These are phyloP conservation scores for Capreolus pygargus DNA, from an alignment of 2,113 vertebrate species.

Conservation along the genomic window DNA sequence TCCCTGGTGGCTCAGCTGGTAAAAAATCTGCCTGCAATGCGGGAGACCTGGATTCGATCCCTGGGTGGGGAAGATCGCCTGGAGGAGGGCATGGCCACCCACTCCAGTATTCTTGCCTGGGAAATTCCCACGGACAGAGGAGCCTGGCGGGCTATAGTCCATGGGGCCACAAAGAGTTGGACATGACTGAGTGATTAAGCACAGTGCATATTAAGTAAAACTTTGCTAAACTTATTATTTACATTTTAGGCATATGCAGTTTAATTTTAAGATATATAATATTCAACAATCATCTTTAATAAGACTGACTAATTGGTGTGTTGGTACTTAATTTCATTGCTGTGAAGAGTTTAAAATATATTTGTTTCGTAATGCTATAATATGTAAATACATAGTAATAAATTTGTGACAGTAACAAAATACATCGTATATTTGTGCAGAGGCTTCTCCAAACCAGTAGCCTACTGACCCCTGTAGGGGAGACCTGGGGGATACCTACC, in stretches of 20 bases:
- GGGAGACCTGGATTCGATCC: not conserved
- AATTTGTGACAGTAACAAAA: not conserved
- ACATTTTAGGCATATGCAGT: not conserved
- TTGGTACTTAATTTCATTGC: conserved; percentile 14
- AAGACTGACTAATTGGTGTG: not conserved
- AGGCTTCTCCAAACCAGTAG: not conserved
- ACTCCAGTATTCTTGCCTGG: not conserved
- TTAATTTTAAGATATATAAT: conserved; percentile 10
- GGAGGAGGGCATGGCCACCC: not conserved
- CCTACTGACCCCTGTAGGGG: not conserved
- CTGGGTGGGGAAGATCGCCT: not conserved
- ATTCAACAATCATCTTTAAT: not conserved
- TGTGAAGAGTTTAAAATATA: not conserved
- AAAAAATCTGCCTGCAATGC: not conserved
- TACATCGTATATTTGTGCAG: not conserved
- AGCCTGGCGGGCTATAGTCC: not conserved
- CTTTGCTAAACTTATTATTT: not conserved
- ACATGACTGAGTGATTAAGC: not conserved
- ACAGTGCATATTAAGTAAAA: not conserved
- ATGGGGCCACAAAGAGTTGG: not conserved
- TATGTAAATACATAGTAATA: not conserved
- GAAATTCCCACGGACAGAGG: not conserved
- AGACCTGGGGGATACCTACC: not conserved
- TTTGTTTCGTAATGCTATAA: not conserved
- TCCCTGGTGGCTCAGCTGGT: not conserved